phyloP scores from a whole-genome alignment of 2,888 invertebrate species.

The Elysia crispata region DNA sequence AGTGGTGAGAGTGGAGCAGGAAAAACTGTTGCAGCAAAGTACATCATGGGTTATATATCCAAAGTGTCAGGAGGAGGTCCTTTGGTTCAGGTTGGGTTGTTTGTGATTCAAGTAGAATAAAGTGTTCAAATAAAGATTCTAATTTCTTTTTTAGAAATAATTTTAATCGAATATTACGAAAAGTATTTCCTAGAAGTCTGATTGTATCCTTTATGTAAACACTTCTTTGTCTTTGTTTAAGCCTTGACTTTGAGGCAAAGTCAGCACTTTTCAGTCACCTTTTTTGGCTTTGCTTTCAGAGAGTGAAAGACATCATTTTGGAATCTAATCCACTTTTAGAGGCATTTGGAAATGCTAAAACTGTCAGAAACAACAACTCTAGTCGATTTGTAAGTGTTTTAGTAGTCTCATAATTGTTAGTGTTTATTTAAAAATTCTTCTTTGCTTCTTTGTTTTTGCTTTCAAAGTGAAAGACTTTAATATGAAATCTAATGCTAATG shows the following conservation, averaged over 20 bases:
- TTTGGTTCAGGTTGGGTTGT: constrained; percentile 80
- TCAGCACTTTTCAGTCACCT: too few relatives aligned
- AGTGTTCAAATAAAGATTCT: background rate
- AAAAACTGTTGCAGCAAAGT: constrained; percentile 84
- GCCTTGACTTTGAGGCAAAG: too few relatives aligned
- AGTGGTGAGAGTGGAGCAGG: constrained; percentile 85
- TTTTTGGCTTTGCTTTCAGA: constrained; percentile 68
- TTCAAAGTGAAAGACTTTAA: too few relatives aligned
- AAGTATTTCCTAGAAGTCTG: background rate
- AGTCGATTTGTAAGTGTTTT: constrained; percentile 82
- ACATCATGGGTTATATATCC: constrained; percentile 84
- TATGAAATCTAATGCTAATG: too few relatives aligned
- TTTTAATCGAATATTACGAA: background rate
- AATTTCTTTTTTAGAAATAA: too few relatives aligned
- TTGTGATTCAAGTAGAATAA: background rate
- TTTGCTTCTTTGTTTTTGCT: too few relatives aligned
- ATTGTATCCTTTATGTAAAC: background rate
- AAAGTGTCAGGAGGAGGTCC: constrained; percentile 83
- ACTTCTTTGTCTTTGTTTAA: background rate
- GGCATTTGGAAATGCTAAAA: constrained; percentile 85
- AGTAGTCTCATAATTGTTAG: background rate
- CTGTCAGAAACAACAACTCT: constrained; percentile 84
- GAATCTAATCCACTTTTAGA: constrained; percentile 85
- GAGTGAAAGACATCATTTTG: constrained; percentile 83
- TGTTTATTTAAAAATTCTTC: background rate